Conservation (phyloP, 2,113 vertebrate species). For the Cavia aperea region DNA sequence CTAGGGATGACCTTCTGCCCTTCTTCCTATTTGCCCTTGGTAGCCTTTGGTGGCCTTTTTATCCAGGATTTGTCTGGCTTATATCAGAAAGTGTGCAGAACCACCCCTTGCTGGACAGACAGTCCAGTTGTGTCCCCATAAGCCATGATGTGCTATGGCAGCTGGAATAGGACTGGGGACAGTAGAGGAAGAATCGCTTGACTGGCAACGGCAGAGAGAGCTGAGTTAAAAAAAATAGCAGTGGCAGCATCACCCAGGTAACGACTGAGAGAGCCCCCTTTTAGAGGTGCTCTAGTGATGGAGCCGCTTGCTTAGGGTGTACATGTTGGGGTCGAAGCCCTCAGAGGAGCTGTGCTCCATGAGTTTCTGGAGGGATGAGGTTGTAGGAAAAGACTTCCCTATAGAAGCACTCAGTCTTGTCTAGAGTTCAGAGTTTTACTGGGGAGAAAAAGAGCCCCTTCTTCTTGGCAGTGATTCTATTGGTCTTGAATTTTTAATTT, state of each 20-base stretch:
- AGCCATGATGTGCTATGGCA: not conserved
- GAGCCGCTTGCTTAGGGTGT: not conserved
- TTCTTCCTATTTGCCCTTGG: slow-evolving; percentile 31
- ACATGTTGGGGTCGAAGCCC: not conserved
- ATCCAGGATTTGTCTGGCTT: not conserved
- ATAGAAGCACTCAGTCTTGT: slow-evolving; percentile 23
- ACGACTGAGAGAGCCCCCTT: slow-evolving; percentile 19
- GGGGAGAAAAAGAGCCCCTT: slow-evolving; percentile 28
- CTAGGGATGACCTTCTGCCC: slow-evolving; percentile 45
- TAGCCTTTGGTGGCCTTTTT: not conserved
- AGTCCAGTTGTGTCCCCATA: slow-evolving; percentile 5
- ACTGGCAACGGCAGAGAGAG: slow-evolving; percentile 46
- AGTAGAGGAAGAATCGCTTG: slow-evolving; percentile 38
- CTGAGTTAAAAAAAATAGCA: slow-evolving; percentile 58
- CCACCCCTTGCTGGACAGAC: not conserved
- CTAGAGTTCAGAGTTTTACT: slow-evolving; percentile 44
- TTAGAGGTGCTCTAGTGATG: slow-evolving; percentile 22
- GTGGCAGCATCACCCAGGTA: slow-evolving; percentile 29
- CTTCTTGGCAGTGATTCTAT: slow-evolving; percentile 43
- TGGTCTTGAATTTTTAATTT: slow-evolving; percentile 42
- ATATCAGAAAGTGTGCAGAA: not conserved
- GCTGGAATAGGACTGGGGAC: slow-evolving; percentile 9
- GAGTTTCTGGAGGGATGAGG: slow-evolving; percentile 25
- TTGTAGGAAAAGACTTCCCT: slow-evolving; percentile 51
- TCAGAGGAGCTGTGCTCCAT: not conserved